Percentiles rank a stretch among this genome's conserved stretches.
Evolutionary conservation across 2,888 invertebrate species (phyloP).

Genomic region (Trachelus troglodyta): DNA sequence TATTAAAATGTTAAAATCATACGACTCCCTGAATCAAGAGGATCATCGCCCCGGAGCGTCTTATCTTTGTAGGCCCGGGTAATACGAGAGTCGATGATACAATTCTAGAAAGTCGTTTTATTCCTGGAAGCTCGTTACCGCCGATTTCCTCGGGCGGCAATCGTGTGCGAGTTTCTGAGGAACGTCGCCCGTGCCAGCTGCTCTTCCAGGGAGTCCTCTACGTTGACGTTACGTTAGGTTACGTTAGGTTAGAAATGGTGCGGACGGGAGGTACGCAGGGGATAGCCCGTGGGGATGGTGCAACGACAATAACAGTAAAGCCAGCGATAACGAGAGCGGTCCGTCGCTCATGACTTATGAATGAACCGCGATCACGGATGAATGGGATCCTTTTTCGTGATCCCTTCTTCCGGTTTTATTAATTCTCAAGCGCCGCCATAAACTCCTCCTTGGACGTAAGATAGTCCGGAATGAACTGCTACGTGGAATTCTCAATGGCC

Average conservation of each 20-base stretch:
- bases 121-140: no score
- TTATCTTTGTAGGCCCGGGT: slow-evolving; percentile 36
- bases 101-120: slow-evolving; percentile 5
- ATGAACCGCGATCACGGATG: slow-evolving; percentile 27
- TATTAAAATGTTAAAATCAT: no score
- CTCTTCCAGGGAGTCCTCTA: no score
- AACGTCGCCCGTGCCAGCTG: no score
- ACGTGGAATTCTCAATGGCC: no score
- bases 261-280: not conserved
- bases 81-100: slow-evolving; percentile 11
- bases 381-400: slow-evolving; percentile 36
- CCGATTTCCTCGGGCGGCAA: no score
- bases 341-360: slow-evolving; percentile 15
- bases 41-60: not conserved
- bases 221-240: no score
- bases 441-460: slow-evolving; percentile 20
- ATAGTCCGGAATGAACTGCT: no score
- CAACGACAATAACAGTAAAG: slow-evolving; percentile 42
- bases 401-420: slow-evolving; percentile 45
- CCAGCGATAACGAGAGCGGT: slow-evolving; percentile 33
- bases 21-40: no score
- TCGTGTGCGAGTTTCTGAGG: no score
- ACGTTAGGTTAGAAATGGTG: not conserved
- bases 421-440: slow-evolving; percentile 41
- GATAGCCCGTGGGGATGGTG: not conserved